phyloP scores from a whole-genome alignment of 2,113 vertebrate species.

The Pygoscelis adeliae region DNA sequence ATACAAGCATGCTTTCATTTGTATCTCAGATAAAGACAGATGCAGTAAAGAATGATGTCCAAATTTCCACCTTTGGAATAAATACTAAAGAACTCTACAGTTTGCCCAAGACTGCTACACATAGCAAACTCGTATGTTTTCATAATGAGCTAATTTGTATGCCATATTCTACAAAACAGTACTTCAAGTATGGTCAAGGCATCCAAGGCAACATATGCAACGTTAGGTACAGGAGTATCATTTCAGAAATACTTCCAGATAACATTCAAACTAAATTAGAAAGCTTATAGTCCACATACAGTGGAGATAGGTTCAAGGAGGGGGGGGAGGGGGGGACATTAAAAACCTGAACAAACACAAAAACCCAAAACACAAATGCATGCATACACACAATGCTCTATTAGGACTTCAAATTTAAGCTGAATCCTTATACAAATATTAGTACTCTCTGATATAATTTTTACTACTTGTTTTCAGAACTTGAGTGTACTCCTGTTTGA shows the following conservation, averaged over 20 bases:
- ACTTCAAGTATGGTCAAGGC: neutral
- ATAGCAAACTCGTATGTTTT: neutral
- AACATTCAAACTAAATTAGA: neutral
- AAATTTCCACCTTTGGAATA: neutral
- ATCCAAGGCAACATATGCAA: neutral
- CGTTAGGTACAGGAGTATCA: neutral
- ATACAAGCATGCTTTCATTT: neutral
- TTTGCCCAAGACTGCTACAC: neutral
- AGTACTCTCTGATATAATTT: neutral
- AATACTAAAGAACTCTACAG: neutral
- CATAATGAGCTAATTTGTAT: neutral
- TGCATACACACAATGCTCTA: neutral
- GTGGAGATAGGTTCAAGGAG: neutral
- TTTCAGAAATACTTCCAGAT: neutral
- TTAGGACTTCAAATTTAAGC: neutral
- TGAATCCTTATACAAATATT: neutral
- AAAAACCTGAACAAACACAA: neutral
- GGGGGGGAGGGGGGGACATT: neutral
- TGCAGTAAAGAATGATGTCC: neutral
- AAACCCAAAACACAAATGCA: neutral
- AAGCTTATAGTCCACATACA: neutral
- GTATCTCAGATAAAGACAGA: neutral
- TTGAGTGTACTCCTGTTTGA: neutral
- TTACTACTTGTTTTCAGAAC: neutral
- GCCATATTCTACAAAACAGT: neutral